These are phyloP conservation scores for Megalopta genalis DNA, from an alignment of 1,140 invertebrate species.

Conservation along the genomic window DNA sequence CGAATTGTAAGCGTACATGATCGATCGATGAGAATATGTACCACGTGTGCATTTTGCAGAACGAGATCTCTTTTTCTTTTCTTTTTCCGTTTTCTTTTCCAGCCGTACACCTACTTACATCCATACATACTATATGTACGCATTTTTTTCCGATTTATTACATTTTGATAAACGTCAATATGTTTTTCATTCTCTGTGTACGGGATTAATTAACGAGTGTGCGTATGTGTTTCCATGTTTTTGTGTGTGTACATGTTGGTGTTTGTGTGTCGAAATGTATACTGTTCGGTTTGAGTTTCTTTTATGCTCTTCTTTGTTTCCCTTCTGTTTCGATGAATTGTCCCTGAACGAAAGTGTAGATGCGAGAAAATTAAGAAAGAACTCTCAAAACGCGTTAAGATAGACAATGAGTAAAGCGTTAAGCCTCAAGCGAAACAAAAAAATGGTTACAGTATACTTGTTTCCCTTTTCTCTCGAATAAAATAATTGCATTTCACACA, in stretches of 20 bases:
- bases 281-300: conserved; percentile 40
- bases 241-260: conserved; percentile 26
- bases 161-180: conserved; percentile 45
- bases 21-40: conserved; percentile 59
- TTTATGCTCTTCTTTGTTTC: conserved; percentile 17
- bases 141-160: conserved; percentile 37
- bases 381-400: conserved; percentile 61
- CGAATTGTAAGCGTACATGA: conserved; percentile 45
- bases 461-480: conserved; percentile 27
- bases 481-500: conserved; percentile 68
- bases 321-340: conserved; percentile 21
- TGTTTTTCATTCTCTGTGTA: conserved; percentile 19
- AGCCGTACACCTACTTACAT: conserved; percentile 22
- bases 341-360: conserved; percentile 27
- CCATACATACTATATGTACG: conserved; percentile 11
- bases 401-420: conserved; percentile 65
- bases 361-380: conserved; percentile 42
- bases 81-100: no score
- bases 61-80: conserved; percentile 12
- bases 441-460: conserved; percentile 64
- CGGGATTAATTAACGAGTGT: conserved; percentile 1
- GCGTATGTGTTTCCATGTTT: conserved; percentile 10
- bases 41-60: conserved; percentile 34
- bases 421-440: conserved; percentile 71
- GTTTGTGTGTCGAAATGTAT: conserved; percentile 43